Conservation (phyloP, 2,797 vertebrate genomes). For the Rallus crepitans region DNA sequence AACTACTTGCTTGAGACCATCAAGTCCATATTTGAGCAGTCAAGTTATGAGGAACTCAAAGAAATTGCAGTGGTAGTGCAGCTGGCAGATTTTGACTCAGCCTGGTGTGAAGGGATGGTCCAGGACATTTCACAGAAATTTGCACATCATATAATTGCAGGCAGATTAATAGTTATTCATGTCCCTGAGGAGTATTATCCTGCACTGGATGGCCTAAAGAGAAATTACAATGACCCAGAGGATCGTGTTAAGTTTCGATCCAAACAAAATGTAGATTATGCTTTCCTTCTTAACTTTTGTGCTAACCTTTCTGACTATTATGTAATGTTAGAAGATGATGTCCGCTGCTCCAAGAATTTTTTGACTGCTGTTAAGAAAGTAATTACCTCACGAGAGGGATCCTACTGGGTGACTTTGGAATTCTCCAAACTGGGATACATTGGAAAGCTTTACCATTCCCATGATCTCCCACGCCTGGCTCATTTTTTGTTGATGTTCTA, state of each 20-base stretch:
- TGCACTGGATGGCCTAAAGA: slow-evolving; percentile 92
- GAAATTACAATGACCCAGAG: slow-evolving; percentile 98
- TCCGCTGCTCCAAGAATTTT: slow-evolving; percentile 95
- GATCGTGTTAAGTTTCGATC: slow-evolving; percentile 96
- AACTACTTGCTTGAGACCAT: slow-evolving; percentile 98
- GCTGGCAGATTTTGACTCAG: slow-evolving; percentile 92
- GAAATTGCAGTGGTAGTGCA: slow-evolving; percentile 97
- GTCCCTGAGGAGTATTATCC: slow-evolving; percentile 94
- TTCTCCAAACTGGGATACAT: slow-evolving; percentile 99
- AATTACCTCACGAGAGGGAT: slow-evolving; percentile 92
- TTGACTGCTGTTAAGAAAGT: slow-evolving; percentile 96
- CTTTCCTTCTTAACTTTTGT: slow-evolving; percentile 97
- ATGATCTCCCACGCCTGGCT: slow-evolving; percentile 92
- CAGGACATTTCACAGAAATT: slow-evolving; percentile 96
- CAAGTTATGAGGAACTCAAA: slow-evolving; percentile 96
- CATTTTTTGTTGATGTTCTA: slow-evolving; percentile 99
- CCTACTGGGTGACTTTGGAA: slow-evolving; percentile 98
- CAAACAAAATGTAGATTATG: slow-evolving; percentile 98
- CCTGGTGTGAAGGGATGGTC: slow-evolving; percentile 92
- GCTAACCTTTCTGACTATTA: slow-evolving; percentile 97
- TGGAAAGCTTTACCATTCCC: slow-evolving; percentile 96
- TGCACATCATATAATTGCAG: slow-evolving; percentile 95
- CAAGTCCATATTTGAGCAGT: slow-evolving; percentile 98
- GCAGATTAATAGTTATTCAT: slow-evolving; percentile 93
- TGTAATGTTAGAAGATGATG: slow-evolving; percentile 97